Base-by-base conservation (phyloP, 2,113 vertebrate genomes). In the Crotalus viridis region DNA sequence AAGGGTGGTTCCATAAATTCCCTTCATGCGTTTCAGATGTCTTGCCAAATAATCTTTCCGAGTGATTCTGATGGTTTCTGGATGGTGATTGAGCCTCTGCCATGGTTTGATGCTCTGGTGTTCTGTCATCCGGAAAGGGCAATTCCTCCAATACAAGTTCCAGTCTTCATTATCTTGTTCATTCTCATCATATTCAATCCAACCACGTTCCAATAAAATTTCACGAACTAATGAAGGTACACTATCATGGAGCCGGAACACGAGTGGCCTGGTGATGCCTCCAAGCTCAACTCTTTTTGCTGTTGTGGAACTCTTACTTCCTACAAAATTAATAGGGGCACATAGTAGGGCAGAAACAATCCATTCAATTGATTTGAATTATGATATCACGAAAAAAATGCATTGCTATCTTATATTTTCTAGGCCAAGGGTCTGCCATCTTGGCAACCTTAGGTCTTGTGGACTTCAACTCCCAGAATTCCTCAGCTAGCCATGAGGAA, bases 31-130 rank as follows among this genome's bases (percentile, higher is more conserved):
- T 93, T 96, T 96, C 90, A 98, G 95, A 93, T 97, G 96, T 33
- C 97, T 98, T 64, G 97, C 98, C 96, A 98, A 91, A 87, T 92
- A 97, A 96, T 98, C 98, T 95, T 99, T 98, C 85, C 98, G 97
- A 59, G 98, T 98, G 93, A 98, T 98, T 46, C 89, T 96, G 46
- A 94, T 91, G 1, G 97, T 98, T 92, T 98, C 98, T 24, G 97
- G 98, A 91, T 98, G 98, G 94, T 98, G 98, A 95, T 98, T 98
- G 85, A 99, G 98, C 26, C 96, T 96, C 94, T 98, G 98, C 98
- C 98, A 98, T 0, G 98, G 98, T 90, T 97, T 96, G 87, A 98
- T 59, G 17, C 93, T 97, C 89, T 94, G 10, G 87, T 98, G 98
- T 4, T 98, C 96, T 0, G 96, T 93, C 95, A 88, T 96, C 33